Evolutionary conservation across 2,888 invertebrate species (phyloP).

Genomic region (Coelinius sp.): DNA sequence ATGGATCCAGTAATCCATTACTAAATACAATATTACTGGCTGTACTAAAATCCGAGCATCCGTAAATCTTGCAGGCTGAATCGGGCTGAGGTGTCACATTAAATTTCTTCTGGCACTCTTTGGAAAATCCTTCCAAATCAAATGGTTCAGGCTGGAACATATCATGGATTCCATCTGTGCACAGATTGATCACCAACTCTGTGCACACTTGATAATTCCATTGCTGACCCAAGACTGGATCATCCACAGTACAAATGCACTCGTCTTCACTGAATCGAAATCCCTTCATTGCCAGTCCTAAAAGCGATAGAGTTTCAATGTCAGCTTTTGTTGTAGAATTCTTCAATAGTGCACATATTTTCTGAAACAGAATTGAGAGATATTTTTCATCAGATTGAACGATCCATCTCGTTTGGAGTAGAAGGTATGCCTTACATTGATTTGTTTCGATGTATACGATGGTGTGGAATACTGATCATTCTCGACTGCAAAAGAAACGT

Average conservation of each 20-base stretch:
- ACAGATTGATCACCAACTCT: slow-evolving; percentile 98
- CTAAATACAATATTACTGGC: slow-evolving; percentile 82
- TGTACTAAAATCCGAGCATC: slow-evolving; percentile 80
- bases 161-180: slow-evolving; percentile 81
- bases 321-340: slow-evolving; percentile 51
- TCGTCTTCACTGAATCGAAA: slow-evolving; percentile 88
- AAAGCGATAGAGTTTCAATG: slow-evolving; percentile 65
- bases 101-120: slow-evolving; percentile 80
- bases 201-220: slow-evolving; percentile 94
- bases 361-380: slow-evolving; percentile 65
- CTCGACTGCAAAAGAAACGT: slow-evolving; percentile 90
- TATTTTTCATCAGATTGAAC: not conserved
- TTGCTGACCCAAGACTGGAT: slow-evolving; percentile 77
- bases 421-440: not conserved
- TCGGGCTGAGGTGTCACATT: slow-evolving; percentile 78
- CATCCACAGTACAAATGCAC: slow-evolving; percentile 79
- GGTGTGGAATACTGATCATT: slow-evolving; percentile 95
- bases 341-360: slow-evolving; percentile 72
- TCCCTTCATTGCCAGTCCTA: slow-evolving; percentile 80
- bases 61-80: slow-evolving; percentile 83
- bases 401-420: not conserved
- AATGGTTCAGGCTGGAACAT: slow-evolving; percentile 87
- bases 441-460: slow-evolving; percentile 81
- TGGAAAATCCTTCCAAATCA: slow-evolving; percentile 79
- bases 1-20: slow-evolving; percentile 89